Base-by-base conservation (phyloP, 2,113 vertebrate species). In the Pituophis catenifer region DNA sequence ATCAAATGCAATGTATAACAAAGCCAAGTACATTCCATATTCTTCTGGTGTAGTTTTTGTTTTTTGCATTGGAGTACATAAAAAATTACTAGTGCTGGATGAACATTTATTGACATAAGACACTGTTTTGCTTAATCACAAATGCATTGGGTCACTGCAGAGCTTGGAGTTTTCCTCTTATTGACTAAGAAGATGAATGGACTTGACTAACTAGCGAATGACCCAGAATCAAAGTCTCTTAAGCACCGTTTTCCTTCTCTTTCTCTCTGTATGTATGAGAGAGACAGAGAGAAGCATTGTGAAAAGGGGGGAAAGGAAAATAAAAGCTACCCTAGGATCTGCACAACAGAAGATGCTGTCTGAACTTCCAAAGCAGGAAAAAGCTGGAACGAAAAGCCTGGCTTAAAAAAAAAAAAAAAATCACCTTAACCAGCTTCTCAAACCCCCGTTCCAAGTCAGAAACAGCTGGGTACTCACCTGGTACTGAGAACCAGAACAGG, bases 401-500 rank as follows among this genome's bases (percentile, higher is more conserved):
- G 21, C 75, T 85, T 13, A 21, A 33, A 59, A 12, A 52, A 0
- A 12, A 52, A 0, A 38, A 38, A 24, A 33, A 57, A 13, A 52
- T 0, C 58, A 86, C 38, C 1, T 81, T 10, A 88, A 33, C 15
- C 13, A 48, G 24, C 53, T 86, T 89, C 48, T 21, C 9, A 10
- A 91, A 5, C 87, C 8, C 58, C 58, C 94, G 91, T 48, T 90
- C 0, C 1, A 17, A 86, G 70, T 95, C 93, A 62, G 93, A 65
- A 0, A 70, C 65, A 93, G 70, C 92, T 58, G 88, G 5, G 93
- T 93, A 97, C 98, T 98, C 97, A 98, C 98, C 98, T 97, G 94
- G 97, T 10, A 91, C 97, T 94, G 91, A 97, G 70, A 93, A 97
- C 94, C 94, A 98, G 96, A 0, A 96, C 96, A 0, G 97, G 97